phyloP scores from a whole-genome alignment of 2,113 vertebrate genomes.

The Holacanthus passer region DNA sequence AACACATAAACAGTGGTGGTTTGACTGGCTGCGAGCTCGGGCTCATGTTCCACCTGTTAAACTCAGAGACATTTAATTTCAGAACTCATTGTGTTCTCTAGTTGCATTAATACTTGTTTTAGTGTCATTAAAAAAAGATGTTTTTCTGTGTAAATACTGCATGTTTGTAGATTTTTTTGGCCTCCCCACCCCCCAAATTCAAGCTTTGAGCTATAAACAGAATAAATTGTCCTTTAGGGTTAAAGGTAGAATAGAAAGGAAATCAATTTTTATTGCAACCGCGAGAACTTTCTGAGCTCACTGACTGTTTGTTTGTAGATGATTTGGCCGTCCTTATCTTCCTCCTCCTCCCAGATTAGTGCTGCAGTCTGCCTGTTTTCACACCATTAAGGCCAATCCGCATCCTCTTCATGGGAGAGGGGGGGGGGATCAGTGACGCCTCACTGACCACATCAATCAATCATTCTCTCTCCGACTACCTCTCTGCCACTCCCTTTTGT shows the following conservation, averaged over 20 bases:
- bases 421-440: constrained; percentile 81
- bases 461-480: constrained; percentile 77
- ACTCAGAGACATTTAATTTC: neutral
- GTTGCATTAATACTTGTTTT: neutral
- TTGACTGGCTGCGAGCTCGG: constrained; percentile 26
- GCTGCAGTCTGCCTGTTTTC: constrained; percentile 63
- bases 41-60: constrained; percentile 50
- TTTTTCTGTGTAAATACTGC: neutral
- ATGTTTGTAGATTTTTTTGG: neutral
- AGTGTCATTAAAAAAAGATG: neutral
- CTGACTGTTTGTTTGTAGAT: constrained; percentile 48
- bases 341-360: constrained; percentile 67
- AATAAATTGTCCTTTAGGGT: neutral
- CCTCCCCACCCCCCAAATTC: fast-evolving
- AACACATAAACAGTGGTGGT: constrained; percentile 56
- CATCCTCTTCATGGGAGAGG: constrained; percentile 63
- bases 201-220: neutral
- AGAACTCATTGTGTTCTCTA: neutral
- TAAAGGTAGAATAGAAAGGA: neutral
- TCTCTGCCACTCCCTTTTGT: constrained; percentile 77
- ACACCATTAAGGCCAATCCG: constrained; percentile 67
- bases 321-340: constrained; percentile 53
- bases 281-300: constrained; percentile 17
- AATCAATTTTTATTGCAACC: neutral
- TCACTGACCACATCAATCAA: constrained; percentile 87